Evolutionary conservation across 2,113 vertebrate genomes (phyloP), one percentile per base, ranked within the genome.

Genomic region (Hirundichthys speculiger): DNA sequence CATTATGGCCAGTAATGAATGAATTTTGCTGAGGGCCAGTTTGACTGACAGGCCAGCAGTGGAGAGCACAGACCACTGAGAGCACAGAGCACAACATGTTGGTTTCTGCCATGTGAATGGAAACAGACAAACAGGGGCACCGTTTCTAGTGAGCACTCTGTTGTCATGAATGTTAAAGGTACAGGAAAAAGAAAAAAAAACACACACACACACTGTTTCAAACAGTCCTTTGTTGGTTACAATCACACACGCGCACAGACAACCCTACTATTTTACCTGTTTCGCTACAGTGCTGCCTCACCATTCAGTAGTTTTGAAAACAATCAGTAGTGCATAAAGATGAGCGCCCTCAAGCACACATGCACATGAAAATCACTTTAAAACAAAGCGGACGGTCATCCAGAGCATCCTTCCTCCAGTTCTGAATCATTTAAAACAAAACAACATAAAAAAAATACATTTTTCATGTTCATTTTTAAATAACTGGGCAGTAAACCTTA

Each of bases 1-100:
- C 70, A 79, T 82, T 77, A 54, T 76, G 53, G 52, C 9, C 75
- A 47, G 59, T 82, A 63, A 86, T 84, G 64, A 85, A 82, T 67
- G 65, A 45, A 51, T 79, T 84, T 73, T 59, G 74, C 79, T 77
- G 46, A 62, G 25, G 70, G 70, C 68, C 59, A 62, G 18, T 49
- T 11, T 79, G 80, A 85, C 65, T 67, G 73, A 77, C 73, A 80
- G 69, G 47, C 15, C 34, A 0, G 56, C 9, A 21, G 48, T 60
- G 46, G 53, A 70, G 64, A 5, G 30, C 11, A 10, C 22, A 60
- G 61, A 79, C 69, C 57, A 59, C 52, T 20, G 22, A 49, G 25
- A 69, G 24, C 56, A 30, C 64, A n/a, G 38, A 73, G 47, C 27
- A 76, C 49, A 77, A 62, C 61, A 60, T 74, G 71, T 55, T 64